Base-by-base conservation (phyloP, 2,888 invertebrate species). In the Cepaea hortensis region DNA sequence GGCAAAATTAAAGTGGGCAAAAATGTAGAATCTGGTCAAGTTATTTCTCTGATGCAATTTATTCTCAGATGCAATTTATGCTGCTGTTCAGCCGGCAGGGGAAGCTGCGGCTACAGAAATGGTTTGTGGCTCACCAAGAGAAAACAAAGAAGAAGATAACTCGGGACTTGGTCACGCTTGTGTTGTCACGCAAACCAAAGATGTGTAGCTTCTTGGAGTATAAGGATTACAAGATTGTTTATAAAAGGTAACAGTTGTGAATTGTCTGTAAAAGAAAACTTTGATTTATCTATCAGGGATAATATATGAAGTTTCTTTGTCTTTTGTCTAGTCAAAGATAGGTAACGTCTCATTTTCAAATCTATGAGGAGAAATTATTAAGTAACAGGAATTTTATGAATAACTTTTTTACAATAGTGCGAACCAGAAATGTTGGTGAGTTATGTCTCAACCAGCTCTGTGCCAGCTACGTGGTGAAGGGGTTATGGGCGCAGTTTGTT, bases 181-280 rank as follows among this genome's bases (percentile, higher is more conserved):
- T 99, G 90, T 95, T 99, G 88, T 97, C 98, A 0, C 96, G 99
- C 88, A 99, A 99, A 94, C 98, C 98, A 68, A 99, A 96, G 98
- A 95, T 99, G 99, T 99, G 99, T 94, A 99, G 99, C 88, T 99
- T 99, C 94, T 95, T 99, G 48, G 99, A 99, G 94, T 99, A 99
- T 99, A 98, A 98, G 95, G 99, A 99, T 95, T 96, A 98, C 86
- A 99, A 99, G 96, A 97, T 99, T 93, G 99, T 99, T 73, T 99
- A 99, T 94, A 99, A 99, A 95, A 96, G 99, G 98, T 98, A 94
- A 80, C 62, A 2, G 55, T 7, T 62, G 11, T 79, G 5, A 20
- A n/a, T 68, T 55, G 55, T 11, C 6, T 9, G 11, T 9, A 55
- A 55, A 55, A 55, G 11, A 55, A 55, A 55, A 55, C 20, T 68